Conservation (phyloP, 2,113 vertebrate species). For the Zonotrichia leucophrys region DNA sequence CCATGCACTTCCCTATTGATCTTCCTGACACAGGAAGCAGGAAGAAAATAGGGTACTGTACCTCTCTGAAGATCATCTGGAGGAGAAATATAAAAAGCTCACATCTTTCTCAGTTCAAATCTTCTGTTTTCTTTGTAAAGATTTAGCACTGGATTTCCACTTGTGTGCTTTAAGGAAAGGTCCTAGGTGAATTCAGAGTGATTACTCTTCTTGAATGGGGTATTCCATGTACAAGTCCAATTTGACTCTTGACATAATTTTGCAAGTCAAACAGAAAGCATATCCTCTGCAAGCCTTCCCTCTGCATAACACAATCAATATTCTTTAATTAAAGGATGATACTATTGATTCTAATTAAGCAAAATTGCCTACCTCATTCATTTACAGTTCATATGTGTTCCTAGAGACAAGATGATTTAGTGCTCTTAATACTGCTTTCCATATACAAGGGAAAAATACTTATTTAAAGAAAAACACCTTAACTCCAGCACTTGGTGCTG, state of each 20-base stretch:
- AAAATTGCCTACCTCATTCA: slow-evolving; percentile 71
- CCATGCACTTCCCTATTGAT: neutral
- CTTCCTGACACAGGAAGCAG: neutral
- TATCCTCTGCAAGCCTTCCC: slow-evolving; percentile 52
- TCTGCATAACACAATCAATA: slow-evolving; percentile 71
- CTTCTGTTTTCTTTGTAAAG: neutral
- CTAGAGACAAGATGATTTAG: slow-evolving; percentile 68
- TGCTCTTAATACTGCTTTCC: neutral
- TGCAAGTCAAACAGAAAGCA: slow-evolving; percentile 61
- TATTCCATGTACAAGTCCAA: neutral
- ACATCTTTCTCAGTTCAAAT: neutral
- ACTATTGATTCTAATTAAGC: slow-evolving; percentile 77
- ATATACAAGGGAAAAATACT: neutral
- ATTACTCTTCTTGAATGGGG: neutral
- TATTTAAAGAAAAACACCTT: neutral
- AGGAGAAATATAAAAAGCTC: neutral
- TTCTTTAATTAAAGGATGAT: slow-evolving; percentile 77
- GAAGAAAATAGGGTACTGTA: neutral
- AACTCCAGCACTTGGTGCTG: neutral
- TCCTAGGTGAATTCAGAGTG: neutral
- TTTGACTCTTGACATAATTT: slow-evolving; percentile 42
- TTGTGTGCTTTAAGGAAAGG: neutral
- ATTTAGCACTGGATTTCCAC: neutral
- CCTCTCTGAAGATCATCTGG: neutral
- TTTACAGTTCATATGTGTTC: slow-evolving; percentile 70